Evolutionary conservation across 2,797 vertebrate species (phyloP), one percentile per base, ranked within the genome.

Genomic region (Macropodus opercularis): DNA sequence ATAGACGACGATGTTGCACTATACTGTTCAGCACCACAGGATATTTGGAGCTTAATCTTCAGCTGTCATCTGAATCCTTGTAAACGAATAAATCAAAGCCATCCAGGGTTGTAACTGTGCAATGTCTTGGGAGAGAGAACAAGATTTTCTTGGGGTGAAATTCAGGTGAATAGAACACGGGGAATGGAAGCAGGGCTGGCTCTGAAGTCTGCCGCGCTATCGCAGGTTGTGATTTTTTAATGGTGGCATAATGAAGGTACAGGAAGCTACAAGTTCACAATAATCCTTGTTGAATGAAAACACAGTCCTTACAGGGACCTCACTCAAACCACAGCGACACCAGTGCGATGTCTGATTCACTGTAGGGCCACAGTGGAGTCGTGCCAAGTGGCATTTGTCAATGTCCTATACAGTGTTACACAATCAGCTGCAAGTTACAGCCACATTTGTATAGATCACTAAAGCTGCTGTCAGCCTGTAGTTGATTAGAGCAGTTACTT

Each of bases 61-160:
- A 55, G 31, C 31, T 15, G 18, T 14, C 44, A 72, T 69, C 48
- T 58, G 26, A 58, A 61, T 59, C 70, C 34, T 54, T 62, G 42
- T 43, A n/a, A 53, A 70, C 65, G 61, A 84, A 72, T 80, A 75
- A 57, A 77, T 81, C 67, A 72, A 23, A 58, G 38, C 8, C 32
- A 13, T 14, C 26, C 63, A 6, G 58, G 41, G 63, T 67, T 64
- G 44, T 46, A 58, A 59, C 57, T 4, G 7, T n/a, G 24, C n/a
- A n/a, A 27, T 32, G 50, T 72, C 65, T 68, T 24, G 63, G 71
- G 55, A 58, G 74, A 65, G 15, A 22, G 43, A 42, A 47, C 5
- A 57, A 40, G 34, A 41, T 48, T 80, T 57, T 59, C 5, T 39
- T 13, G 24, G 36, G 63, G 42, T 75, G 54, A 80, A 57, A 52